Evolutionary conservation across 2,797 vertebrate genomes (phyloP), one percentile per base, ranked within the genome.

Genomic region (Sorex maritimensis): DNA sequence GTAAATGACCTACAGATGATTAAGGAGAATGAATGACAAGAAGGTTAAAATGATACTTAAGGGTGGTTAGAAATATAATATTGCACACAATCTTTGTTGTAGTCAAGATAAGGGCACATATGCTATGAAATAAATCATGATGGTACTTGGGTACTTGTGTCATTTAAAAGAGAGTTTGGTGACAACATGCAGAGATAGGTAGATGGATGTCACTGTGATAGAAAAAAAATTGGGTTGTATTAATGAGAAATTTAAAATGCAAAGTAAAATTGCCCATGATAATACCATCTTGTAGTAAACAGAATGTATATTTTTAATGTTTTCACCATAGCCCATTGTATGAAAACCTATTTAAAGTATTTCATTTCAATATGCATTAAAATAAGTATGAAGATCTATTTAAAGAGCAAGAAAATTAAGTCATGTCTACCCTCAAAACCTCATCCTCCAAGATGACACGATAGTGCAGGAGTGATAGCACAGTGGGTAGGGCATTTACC

Each of bases 231-330:
- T 52, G 58, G 4, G 65, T 71, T 74, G n/a, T 74, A 26, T 49
- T 30, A 79, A 24, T 73, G 68, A 26, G 63, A 92, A 80, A 81
- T 69, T 88, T 38, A 80, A 80, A 65, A 85, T 41, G 41, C 13
- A 75, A 83, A 82, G 11, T 9, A 15, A 68, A 85, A 28, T 85
- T 38, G 65, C 10, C 86, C 23, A 46, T 46, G 13, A 77, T 34
- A 28, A 23, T 44, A 80, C 15, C 19, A 72, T 34, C 9, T 63
- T 41, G 63, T 30, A 28, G 15, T 26, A 80, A 90, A 55, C 24
- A 44, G 23, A 68, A 49, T 34, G 23, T 80, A 73, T 44, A 63
- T 41, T 68, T 90, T 78, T 71, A n/a, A 85, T 26, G 19, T 71
- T 78, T 52, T 30, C 44, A 67, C 67, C 46, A 72, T 15, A 75